Evolutionary conservation across 2,888 invertebrate species (phyloP).

Genomic region (Xylophagus ater): DNA sequence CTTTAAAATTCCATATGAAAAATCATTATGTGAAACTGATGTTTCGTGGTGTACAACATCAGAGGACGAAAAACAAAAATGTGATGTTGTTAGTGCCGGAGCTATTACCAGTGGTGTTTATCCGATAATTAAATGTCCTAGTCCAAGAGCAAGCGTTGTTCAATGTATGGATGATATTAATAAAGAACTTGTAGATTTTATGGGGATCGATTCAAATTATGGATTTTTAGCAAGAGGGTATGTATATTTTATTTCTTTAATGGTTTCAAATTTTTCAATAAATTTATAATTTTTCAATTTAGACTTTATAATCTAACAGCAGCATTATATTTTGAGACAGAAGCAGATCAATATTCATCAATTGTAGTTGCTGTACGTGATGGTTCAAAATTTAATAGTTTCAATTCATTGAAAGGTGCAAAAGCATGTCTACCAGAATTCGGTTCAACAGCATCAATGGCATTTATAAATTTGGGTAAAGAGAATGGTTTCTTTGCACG

Average conservation of each 20-base stretch:
- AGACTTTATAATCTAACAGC: slow-evolving; percentile 47
- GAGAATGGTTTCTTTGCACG: slow-evolving; percentile 38
- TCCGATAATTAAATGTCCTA: slow-evolving; percentile 45
- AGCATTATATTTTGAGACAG: slow-evolving; percentile 49
- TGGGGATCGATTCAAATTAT: slow-evolving; percentile 50
- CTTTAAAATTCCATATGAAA: slow-evolving; percentile 20
- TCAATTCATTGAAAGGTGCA: slow-evolving; percentile 45
- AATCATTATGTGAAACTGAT: slow-evolving; percentile 15
- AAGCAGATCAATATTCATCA: slow-evolving; percentile 39
- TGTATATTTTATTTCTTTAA: slow-evolving; percentile 27
- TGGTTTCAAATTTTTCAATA: neutral
- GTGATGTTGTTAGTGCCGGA: slow-evolving; percentile 47
- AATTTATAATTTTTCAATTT: slow-evolving; percentile 18
- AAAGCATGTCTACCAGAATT: slow-evolving; percentile 56
- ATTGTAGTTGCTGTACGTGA: slow-evolving; percentile 46
- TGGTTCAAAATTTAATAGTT: slow-evolving; percentile 38
- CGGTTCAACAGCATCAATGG: slow-evolving; percentile 53
- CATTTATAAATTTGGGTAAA: slow-evolving; percentile 47
- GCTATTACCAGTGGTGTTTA: slow-evolving; percentile 47
- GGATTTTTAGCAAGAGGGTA: slow-evolving; percentile 52
- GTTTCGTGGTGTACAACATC: slow-evolving; percentile 52
- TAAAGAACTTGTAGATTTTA: slow-evolving; percentile 44
- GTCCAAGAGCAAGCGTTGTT: slow-evolving; percentile 38
- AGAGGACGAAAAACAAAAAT: slow-evolving; percentile 45
- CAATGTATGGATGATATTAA: slow-evolving; percentile 46